These are phyloP conservation scores for Natrix natrix DNA, from an alignment of 2,797 vertebrate genomes.

Conservation along the genomic window DNA sequence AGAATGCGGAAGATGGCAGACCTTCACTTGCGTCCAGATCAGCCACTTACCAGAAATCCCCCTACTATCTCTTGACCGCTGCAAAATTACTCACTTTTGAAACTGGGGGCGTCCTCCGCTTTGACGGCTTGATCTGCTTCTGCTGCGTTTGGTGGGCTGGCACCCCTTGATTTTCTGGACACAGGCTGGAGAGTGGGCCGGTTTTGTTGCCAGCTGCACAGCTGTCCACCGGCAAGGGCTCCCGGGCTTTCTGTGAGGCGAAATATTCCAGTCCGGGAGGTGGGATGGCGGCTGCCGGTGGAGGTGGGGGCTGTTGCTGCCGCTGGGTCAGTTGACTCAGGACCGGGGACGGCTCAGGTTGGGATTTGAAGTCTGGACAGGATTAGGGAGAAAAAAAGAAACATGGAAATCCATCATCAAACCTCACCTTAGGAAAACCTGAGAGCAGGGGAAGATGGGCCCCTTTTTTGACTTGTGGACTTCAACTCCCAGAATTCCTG, in stretches of 20 bases:
- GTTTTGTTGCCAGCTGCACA: slow-evolving; percentile 73
- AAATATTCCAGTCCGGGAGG: slow-evolving; percentile 78
- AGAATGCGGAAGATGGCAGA: neutral
- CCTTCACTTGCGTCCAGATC: neutral
- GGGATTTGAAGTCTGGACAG: slow-evolving; percentile 85
- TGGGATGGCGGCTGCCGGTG: slow-evolving; percentile 57
- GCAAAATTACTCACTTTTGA: slow-evolving; percentile 80
- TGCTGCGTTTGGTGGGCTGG: slow-evolving; percentile 77
- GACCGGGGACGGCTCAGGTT: slow-evolving; percentile 94
- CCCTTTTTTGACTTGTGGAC: neutral
- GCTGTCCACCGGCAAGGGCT: slow-evolving; percentile 70
- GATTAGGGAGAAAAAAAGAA: neutral
- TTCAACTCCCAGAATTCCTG: neutral
- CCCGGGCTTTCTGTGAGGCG: slow-evolving; percentile 72
- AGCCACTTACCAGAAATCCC: accelerated
- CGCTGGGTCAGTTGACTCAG: slow-evolving; percentile 90
- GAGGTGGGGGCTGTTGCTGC: slow-evolving; percentile 81
- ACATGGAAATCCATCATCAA: slow-evolving; percentile 18
- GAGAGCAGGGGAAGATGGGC: neutral
- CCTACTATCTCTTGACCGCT: neutral
- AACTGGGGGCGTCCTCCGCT: slow-evolving; percentile 86
- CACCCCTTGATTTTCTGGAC: slow-evolving; percentile 76
- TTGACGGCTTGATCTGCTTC: slow-evolving; percentile 88
- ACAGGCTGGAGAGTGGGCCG: slow-evolving; percentile 75
- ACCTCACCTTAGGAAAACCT: neutral